These are phyloP conservation scores for Tetranychus piercei DNA, from an alignment of 2,888 invertebrate species.

Conservation along the genomic window DNA sequence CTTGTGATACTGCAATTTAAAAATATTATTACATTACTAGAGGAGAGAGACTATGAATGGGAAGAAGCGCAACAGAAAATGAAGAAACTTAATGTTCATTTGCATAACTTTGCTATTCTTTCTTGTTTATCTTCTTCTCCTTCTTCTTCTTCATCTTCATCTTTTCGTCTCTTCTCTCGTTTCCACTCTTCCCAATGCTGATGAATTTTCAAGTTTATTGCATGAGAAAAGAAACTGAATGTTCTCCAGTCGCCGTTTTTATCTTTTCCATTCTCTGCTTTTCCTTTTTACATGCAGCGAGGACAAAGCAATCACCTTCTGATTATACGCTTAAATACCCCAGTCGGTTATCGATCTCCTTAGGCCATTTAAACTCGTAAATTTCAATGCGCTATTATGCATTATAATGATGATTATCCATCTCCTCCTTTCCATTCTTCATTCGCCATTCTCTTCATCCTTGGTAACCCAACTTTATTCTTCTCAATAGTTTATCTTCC, in stretches of 20 bases:
- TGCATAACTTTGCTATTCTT: not conserved
- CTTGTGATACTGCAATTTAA: not conserved
- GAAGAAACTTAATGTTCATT: not conserved
- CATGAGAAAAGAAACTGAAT: not conserved
- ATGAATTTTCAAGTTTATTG: not conserved
- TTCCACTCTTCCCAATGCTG: not conserved
- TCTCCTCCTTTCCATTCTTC: no score
- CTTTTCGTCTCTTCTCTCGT: not conserved
- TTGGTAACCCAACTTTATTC: no score
- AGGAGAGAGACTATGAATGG: no score
- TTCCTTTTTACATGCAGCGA: not conserved
- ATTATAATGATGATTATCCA: no score
- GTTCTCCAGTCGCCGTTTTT: not conserved
- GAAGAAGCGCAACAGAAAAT: no score
- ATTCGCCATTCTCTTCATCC: no score
- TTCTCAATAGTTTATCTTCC: no score
- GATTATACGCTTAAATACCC: no score
- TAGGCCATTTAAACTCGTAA: no score
- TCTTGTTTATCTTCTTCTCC: not conserved
- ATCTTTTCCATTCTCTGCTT: not conserved
- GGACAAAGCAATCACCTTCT: not conserved
- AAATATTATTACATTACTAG: not conserved
- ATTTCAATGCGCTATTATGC: no score
- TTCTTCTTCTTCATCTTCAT: no score
- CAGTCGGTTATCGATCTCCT: no score